Evolutionary conservation across 2,797 vertebrate genomes (phyloP).

Genomic region (Eutrigla gurnardus): DNA sequence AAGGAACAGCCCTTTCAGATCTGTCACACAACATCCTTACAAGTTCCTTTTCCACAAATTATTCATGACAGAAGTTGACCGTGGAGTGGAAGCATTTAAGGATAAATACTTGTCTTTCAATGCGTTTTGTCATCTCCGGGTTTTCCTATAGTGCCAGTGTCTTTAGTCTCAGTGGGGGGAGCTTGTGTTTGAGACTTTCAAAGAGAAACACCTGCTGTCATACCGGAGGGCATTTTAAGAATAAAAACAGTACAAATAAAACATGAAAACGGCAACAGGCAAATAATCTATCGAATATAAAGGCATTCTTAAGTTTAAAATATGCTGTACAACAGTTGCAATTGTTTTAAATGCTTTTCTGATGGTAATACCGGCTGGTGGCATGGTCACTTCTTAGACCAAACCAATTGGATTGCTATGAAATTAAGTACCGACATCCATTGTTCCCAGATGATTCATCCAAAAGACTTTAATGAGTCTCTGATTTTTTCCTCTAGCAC

Average conservation of each 20-base stretch:
- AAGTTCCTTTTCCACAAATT: background rate
- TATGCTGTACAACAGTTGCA: background rate
- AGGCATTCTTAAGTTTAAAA: background rate
- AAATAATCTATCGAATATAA: background rate
- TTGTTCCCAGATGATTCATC: background rate
- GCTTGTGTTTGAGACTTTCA: conserved; percentile 23
- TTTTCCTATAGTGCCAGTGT: background rate
- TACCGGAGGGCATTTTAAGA: conserved; percentile 15
- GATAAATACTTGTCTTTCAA: conserved; percentile 6
- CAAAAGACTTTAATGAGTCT: background rate
- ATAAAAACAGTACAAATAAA: conserved; percentile 9
- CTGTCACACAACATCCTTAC: background rate
- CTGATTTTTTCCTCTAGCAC: background rate
- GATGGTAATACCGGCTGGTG: background rate
- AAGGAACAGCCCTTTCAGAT: conserved; percentile 14
- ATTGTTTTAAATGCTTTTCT: background rate
- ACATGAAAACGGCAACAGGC: background rate
- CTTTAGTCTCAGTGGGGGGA: conserved; percentile 7
- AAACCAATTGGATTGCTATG: background rate
- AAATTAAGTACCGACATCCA: background rate
- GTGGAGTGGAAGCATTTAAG: conserved; percentile 2
- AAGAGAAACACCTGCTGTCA: conserved; percentile 37
- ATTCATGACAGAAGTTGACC: background rate
- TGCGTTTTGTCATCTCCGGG: conserved; percentile 21
- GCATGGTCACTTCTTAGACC: background rate